Evolutionary conservation across 2,888 invertebrate species (phyloP).

Genomic region (Camptogramma bilineatum): DNA sequence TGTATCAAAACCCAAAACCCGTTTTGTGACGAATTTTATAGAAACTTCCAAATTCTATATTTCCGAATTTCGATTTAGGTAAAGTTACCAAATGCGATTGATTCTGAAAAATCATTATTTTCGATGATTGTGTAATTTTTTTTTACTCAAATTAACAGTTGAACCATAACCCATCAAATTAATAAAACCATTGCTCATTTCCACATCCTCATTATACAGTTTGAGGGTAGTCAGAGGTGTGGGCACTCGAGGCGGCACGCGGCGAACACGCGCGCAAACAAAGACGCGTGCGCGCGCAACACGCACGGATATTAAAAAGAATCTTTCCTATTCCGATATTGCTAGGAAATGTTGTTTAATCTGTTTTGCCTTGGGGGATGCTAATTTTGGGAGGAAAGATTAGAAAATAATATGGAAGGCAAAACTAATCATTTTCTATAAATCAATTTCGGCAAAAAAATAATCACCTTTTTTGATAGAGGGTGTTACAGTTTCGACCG

Average conservation of each 20-base stretch:
- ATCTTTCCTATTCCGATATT: slow-evolving; percentile 60
- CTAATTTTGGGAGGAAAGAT: slow-evolving; percentile 25
- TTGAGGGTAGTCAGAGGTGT: slow-evolving; percentile 43
- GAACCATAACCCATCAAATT: slow-evolving; percentile 31
- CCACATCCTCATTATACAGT: slow-evolving; percentile 44
- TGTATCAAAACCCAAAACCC: neutral
- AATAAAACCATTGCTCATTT: slow-evolving; percentile 53
- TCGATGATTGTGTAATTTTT: too few species aligned
- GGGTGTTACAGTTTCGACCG: slow-evolving; percentile 17
- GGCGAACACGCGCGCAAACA: slow-evolving; percentile 61
- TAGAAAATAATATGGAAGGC: slow-evolving; percentile 5
- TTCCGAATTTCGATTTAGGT: too few species aligned
- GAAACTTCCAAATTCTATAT: too few species aligned
- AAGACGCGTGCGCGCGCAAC: slow-evolving; percentile 70
- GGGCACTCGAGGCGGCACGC: slow-evolving; percentile 65
- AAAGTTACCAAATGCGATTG: too few species aligned
- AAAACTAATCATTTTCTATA: neutral
- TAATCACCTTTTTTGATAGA: slow-evolving; percentile 6
- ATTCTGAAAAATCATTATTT: too few species aligned
- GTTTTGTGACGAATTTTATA: neutral
- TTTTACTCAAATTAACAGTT: neutral
- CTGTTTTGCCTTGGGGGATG: slow-evolving; percentile 22
- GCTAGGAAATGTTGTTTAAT: slow-evolving; percentile 21
- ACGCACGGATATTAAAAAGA: slow-evolving; percentile 68
- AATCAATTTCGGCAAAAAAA: neutral